Evolutionary conservation across 2,888 invertebrate genomes (phyloP).

Genomic region (Caenorhabditis afra): DNA sequence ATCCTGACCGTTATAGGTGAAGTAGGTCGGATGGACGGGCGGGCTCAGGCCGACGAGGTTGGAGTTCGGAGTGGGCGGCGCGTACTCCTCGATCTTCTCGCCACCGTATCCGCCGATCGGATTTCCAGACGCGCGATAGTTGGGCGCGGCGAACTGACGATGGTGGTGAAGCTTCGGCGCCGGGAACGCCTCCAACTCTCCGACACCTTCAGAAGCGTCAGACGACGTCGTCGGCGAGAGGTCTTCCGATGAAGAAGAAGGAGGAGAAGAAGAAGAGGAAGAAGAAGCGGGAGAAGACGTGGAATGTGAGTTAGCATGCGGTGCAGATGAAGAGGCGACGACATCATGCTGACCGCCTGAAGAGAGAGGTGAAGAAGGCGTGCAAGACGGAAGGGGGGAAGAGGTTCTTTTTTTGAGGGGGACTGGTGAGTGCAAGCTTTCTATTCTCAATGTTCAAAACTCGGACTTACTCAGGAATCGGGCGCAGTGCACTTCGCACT

Average conservation of each 20-base stretch:
- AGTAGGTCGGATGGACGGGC: slow-evolving; percentile 68
- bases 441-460: neutral
- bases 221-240: slow-evolving; percentile 3
- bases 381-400: slow-evolving; percentile 7
- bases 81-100: slow-evolving; percentile 53
- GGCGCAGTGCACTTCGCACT: slow-evolving; percentile 80
- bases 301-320: slow-evolving; percentile 50
- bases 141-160: slow-evolving; percentile 41
- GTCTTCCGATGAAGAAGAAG: slow-evolving; percentile 6
- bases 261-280: neutral
- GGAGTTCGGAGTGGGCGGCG: slow-evolving; percentile 51
- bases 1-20: slow-evolving; percentile 68
- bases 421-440: slow-evolving; percentile 25
- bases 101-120: slow-evolving; percentile 43
- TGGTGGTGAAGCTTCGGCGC: slow-evolving; percentile 38
- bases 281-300: slow-evolving; percentile 15
- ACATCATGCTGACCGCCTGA: slow-evolving; percentile 49
- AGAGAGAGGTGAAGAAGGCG: slow-evolving; percentile 20
- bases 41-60: slow-evolving; percentile 65
- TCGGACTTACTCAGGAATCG: slow-evolving; percentile 77
- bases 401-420: no score
- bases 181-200: slow-evolving; percentile 31
- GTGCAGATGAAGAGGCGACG: slow-evolving; percentile 20
- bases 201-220: slow-evolving; percentile 9
- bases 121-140: neutral